Evolutionary conservation across 2,797 vertebrate genomes (phyloP), one percentile per base, ranked within the genome.

Genomic region (Falco concolor): DNA sequence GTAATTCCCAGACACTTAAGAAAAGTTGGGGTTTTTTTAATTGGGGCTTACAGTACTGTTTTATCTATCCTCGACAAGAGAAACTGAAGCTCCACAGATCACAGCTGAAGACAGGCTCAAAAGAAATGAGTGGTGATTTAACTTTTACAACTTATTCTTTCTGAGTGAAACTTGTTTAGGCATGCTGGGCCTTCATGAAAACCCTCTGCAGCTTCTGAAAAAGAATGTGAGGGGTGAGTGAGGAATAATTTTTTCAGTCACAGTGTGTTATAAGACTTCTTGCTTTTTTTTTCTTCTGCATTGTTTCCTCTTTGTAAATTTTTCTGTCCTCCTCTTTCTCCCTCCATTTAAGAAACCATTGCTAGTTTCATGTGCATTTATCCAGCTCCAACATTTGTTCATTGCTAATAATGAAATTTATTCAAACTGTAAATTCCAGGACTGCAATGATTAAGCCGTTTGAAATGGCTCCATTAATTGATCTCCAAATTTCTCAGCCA

Each of bases 101-200:
- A 93, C 95, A 96, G 83, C 91, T 94, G 92, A 95, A 95, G 91
- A 95, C 92, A 95, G 84, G 57, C 86, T 84, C 84, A 87, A 70
- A 95, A 93, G 90, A 91, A 95, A 91, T 68, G 65, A 93, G 85
- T 93, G 68, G 87, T 76, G 88, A 76, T 90, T 96, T 93, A 88
- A 90, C 91, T 96, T 96, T 96, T 95, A 96, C 94, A 93, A 86
- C 92, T 96, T 96, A 97, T 95, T 96, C 95, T 95, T 96, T 96
- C 78, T 85, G 70, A 89, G 91, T 94, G 90, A 93, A 95, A 94
- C 94, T 97, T 95, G 90, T 93, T 96, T 91, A 95, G 93, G 69
- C 95, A 86, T 96, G 92, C 95, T 90, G 91, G 45, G 96, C 82
- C 84, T 92, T 95, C 92, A 94, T 95, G 89, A 95, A 95, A 96